Percentiles rank a stretch among this genome's conserved stretches.
These are phyloP conservation scores for Hypanus sabinus DNA, from an alignment of 2,113 vertebrate species.

Conservation along the genomic window DNA sequence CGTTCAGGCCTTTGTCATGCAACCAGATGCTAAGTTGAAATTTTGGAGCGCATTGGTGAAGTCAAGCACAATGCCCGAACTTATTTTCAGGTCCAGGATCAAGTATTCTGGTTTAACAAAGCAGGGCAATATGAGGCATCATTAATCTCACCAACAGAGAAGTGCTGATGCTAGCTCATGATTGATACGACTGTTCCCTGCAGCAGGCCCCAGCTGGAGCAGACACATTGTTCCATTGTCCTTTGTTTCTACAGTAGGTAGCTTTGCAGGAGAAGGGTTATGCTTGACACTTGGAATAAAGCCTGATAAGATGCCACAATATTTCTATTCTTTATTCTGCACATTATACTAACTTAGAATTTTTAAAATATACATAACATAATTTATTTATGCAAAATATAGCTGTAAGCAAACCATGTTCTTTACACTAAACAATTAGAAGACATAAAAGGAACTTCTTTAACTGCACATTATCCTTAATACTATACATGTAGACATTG, in stretches of 20 bases:
- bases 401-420: background rate
- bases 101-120: background rate
- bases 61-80: background rate
- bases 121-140: background rate
- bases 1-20: too few species aligned
- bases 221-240: background rate
- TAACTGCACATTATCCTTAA: background rate
- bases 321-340: background rate
- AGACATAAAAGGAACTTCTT: background rate
- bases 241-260: background rate
- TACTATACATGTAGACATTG: background rate
- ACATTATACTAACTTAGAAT: background rate
- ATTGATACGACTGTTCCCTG: background rate
- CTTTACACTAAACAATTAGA: background rate
- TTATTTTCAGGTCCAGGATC: background rate
- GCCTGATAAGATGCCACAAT: background rate
- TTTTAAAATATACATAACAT: background rate
- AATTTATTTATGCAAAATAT: background rate
- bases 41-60: background rate
- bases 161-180: background rate
- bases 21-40: too few species aligned
- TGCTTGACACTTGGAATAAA: background rate
- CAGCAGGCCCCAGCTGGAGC: background rate
- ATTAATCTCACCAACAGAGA: background rate
- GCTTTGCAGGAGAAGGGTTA: background rate